Conservation (phyloP, 2,797 vertebrate genomes). For the Eospalax fontanierii region DNA sequence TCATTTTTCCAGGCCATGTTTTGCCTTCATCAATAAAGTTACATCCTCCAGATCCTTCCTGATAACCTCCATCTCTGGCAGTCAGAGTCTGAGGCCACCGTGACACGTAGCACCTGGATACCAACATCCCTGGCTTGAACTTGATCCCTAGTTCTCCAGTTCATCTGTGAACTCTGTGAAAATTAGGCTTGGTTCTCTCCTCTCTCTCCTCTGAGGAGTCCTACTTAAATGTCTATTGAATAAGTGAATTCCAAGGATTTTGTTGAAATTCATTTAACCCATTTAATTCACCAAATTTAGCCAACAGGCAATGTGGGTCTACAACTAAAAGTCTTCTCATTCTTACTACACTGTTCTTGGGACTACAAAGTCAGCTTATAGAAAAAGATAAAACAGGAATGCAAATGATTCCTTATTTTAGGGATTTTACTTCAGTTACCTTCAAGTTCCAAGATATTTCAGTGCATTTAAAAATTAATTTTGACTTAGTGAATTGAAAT, state of each 20-base stretch:
- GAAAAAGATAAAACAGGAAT: neutral
- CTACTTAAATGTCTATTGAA: neutral
- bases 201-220: neutral
- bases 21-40: conserved; percentile 7
- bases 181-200: neutral
- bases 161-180: neutral
- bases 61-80: neutral
- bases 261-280: neutral
- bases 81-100: neutral
- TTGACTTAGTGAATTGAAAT: conserved; percentile 41
- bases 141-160: neutral
- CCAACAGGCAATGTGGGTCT: neutral
- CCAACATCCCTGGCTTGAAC: neutral
- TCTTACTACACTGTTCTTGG: neutral
- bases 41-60: neutral
- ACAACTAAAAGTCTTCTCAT: neutral
- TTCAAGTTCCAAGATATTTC: conserved; percentile 58
- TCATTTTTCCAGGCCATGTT: neutral
- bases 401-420: conserved; percentile 54
- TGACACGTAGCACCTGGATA: neutral
- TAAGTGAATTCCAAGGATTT: neutral
- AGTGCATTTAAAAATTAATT: conserved; percentile 48
- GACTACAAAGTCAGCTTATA: conserved; percentile 3
- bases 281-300: neutral
- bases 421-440: conserved; percentile 33